Conservation (phyloP, 2,797 vertebrate genomes). For the Sorex maritimensis region DNA sequence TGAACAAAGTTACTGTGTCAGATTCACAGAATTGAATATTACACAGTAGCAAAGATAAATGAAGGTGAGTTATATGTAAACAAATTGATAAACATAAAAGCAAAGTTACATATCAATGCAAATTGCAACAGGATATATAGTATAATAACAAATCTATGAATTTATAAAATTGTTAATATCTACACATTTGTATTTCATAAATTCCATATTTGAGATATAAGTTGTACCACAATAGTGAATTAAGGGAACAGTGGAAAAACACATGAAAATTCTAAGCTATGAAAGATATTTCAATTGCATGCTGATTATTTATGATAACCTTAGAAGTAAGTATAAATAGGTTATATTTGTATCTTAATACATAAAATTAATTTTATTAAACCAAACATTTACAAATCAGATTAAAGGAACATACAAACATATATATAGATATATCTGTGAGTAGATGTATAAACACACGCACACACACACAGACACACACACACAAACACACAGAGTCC, state of each 20-base stretch:
- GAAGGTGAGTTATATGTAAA: conserved; percentile 7
- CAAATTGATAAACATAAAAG: conserved; percentile 7
- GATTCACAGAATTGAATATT: conserved; percentile 37
- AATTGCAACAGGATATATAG: background rate
- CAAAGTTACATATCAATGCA: background rate
- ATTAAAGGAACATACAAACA: background rate
- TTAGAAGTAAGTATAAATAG: background rate
- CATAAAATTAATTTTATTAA: background rate
- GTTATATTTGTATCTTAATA: background rate
- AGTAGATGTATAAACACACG: too few species aligned
- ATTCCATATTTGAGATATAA: background rate
- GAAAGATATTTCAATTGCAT: background rate
- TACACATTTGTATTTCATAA: background rate
- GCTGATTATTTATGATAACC: background rate
- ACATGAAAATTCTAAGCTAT: too few species aligned
- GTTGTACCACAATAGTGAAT: background rate
- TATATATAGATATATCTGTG: too few species aligned
- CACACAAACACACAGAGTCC: background rate
- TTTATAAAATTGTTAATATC: background rate
- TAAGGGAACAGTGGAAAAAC: background rate
- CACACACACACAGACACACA: too few species aligned
- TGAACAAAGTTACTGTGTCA: conserved; percentile 1
- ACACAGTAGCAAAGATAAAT: background rate
- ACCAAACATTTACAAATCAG: background rate
- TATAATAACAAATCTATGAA: background rate